Evolutionary conservation across 2,797 vertebrate genomes (phyloP).

Genomic region (Cyclopterus lumpus): DNA sequence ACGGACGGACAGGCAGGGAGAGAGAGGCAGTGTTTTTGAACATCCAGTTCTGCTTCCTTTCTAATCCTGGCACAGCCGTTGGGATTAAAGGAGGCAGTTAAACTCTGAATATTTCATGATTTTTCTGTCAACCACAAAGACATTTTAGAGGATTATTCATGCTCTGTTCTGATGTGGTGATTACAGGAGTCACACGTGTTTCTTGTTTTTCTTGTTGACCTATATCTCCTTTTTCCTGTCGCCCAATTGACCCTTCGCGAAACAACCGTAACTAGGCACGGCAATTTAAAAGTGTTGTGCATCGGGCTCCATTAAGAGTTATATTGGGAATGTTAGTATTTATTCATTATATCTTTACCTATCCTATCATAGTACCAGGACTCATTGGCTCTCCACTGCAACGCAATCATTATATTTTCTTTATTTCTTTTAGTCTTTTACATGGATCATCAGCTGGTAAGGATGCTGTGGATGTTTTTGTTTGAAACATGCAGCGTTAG

Average conservation of each 20-base stretch:
- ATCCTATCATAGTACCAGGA: neutral
- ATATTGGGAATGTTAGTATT: neutral
- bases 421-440: neutral
- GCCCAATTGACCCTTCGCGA: neutral
- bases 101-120: conserved; percentile 71
- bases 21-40: conserved; percentile 30
- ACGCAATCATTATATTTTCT: neutral
- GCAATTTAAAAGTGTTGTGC: neutral
- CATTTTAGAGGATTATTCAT: conserved; percentile 33
- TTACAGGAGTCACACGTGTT: conserved; percentile 19
- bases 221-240: neutral
- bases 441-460: neutral
- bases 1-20: conserved; percentile 7
- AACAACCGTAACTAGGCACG: neutral
- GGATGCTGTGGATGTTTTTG: neutral
- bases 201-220: conserved; percentile 17
- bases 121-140: conserved; percentile 41
- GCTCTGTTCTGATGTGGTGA: conserved; percentile 18
- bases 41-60: conserved; percentile 46
- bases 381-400: neutral
- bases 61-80: conserved; percentile 60
- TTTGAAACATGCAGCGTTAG: neutral
- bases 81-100: conserved; percentile 65
- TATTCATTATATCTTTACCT: neutral
- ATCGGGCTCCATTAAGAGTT: neutral